Percentiles rank a stretch among this genome's conserved stretches.
Conservation (phyloP, 2,797 vertebrate genomes). For the Notoglanidium macrostoma region DNA sequence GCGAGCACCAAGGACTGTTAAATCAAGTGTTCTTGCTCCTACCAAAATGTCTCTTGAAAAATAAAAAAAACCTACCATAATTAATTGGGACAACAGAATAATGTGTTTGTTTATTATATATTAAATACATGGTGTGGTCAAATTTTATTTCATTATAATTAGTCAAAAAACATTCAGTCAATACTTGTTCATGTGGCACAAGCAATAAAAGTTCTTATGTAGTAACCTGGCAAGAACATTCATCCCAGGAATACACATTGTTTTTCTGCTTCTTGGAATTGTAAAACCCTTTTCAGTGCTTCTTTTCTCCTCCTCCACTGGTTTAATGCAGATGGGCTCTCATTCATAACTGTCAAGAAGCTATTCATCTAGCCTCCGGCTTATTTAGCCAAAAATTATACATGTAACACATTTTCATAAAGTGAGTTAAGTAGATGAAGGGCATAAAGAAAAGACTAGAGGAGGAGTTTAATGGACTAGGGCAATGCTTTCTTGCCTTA, state of each 20-base stretch:
- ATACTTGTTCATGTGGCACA: not conserved
- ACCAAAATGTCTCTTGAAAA: not conserved
- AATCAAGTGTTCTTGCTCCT: not conserved
- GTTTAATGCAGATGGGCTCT: constrained; percentile 75
- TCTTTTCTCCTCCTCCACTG: constrained; percentile 64
- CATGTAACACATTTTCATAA: constrained; percentile 68
- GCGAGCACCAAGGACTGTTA: not conserved
- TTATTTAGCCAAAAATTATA: constrained; percentile 80
- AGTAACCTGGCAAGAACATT: not conserved
- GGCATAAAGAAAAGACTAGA: constrained; percentile 4
- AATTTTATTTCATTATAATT: not conserved
- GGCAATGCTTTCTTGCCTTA: constrained; percentile 64
- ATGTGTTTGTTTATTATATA: not conserved
- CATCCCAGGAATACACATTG: not conserved
- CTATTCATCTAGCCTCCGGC: constrained; percentile 74
- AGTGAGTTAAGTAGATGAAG: constrained; percentile 48
- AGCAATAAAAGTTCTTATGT: not conserved
- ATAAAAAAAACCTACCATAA: not conserved
- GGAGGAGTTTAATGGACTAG: constrained; percentile 10
- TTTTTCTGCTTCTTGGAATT: not conserved
- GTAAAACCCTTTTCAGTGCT: not conserved
- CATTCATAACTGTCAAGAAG: constrained; percentile 86
- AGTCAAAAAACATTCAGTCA: not conserved
- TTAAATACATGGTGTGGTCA: not conserved
- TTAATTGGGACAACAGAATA: not conserved